Evolutionary conservation across 2,888 invertebrate genomes (phyloP), one percentile per base, ranked within the genome.

Genomic region (Xylota segnis): DNA sequence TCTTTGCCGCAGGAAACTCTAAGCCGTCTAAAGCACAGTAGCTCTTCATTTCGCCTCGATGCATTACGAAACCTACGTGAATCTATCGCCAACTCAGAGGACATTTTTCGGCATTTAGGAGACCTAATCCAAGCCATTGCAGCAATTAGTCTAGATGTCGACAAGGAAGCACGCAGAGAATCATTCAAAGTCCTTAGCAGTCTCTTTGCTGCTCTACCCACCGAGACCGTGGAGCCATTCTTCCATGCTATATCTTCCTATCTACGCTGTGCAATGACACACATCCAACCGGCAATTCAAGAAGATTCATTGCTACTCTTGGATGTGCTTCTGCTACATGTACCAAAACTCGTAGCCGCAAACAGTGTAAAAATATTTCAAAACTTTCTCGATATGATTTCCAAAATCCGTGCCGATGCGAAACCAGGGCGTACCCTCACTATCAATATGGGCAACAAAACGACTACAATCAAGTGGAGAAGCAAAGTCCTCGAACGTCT

Each of bases 261-360:
- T 91, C 91, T 98, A 58, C 94, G 96, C 68, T 98, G 98, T 93
- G 96, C 97, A 0, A 97, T 98, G 97, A 98, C 97, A 0, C 97
- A 98, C 89, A 96, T 98, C 79, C 95, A 96, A 90, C 94, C 94
- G 10, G 93, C 94, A 63, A 95, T 98, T 84, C 96, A 97, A 90
- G 96, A 97, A 90, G 97, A 97, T 91, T 96, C 98, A 0, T 93
- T 98, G 0, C 90, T 95, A 0, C 94, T 97, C 87, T 92, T 98
- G 16, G 97, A 98, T 90, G 93, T 95, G 50, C 93, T 98, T n/a
- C 91, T 97, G 12, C 93, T 94, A 47, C 94, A 95, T 88, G 94
- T 95, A 70, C 96, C 96, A 1, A 90, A 91, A 5, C 93, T 96
- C 58, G 93, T 97, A 2, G 94, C 95, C 0, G 92, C 93, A 70